phyloP scores from a whole-genome alignment of 2,113 vertebrate genomes.

The Rissa tridactyla region DNA sequence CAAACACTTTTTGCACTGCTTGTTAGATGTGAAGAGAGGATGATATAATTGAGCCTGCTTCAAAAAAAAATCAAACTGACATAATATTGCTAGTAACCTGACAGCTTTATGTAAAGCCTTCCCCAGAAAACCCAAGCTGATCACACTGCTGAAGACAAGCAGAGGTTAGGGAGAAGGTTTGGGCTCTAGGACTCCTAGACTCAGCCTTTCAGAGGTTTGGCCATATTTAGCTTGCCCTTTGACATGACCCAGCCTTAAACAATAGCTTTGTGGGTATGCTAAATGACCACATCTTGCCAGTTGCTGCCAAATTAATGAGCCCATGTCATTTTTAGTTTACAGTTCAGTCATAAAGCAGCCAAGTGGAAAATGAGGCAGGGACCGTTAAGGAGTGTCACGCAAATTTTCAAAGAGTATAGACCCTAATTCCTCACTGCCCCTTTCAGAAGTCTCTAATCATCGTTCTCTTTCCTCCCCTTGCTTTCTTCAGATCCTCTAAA shows the following conservation, averaged over 20 bases:
- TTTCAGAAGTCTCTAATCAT: slow-evolving; percentile 70
- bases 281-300: slow-evolving; percentile 80
- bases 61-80: slow-evolving; percentile 65
- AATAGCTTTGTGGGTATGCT: slow-evolving; percentile 81
- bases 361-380: slow-evolving; percentile 83
- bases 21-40: slow-evolving; percentile 59
- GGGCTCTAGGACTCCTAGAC: slow-evolving; percentile 67
- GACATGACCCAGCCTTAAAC: slow-evolving; percentile 82
- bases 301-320: slow-evolving; percentile 88
- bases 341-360: slow-evolving; percentile 79
- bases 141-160: slow-evolving; percentile 58
- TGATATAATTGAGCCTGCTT: slow-evolving; percentile 69
- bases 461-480: slow-evolving; percentile 11
- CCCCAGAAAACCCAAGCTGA: slow-evolving; percentile 57
- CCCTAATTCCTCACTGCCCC: slow-evolving; percentile 62
- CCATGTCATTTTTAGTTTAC: slow-evolving; percentile 86
- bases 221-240: slow-evolving; percentile 80
- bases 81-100: slow-evolving; percentile 75
- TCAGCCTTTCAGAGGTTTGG: slow-evolving; percentile 71
- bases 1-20: not conserved
- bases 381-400: slow-evolving; percentile 70
- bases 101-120: slow-evolving; percentile 67
- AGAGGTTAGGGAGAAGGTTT: slow-evolving; percentile 65
- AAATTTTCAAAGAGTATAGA: slow-evolving; percentile 67
- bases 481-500: slow-evolving; percentile 55